Percentiles rank a stretch among this genome's conserved stretches.
Evolutionary conservation across 2,888 invertebrate species (phyloP).

Genomic region (Dysmachus trigonus): DNA sequence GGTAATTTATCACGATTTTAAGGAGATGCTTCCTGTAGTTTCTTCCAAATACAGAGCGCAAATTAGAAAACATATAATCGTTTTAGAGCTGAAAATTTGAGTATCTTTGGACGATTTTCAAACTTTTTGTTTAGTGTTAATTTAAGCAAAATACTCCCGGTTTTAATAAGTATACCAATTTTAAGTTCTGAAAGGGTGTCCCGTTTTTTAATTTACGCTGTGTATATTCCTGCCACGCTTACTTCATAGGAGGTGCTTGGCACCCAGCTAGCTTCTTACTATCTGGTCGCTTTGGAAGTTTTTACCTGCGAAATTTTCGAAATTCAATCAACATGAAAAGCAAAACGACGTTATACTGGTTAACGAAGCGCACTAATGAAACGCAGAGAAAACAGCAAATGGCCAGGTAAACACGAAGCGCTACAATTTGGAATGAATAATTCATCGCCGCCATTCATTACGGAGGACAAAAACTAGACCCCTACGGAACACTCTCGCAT

Average conservation of each 20-base stretch:
- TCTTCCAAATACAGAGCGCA: no score
- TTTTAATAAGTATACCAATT: no score
- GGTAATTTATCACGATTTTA: not conserved
- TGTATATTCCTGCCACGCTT: not conserved
- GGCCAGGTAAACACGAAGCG: conserved; percentile 52
- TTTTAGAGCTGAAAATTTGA: no score
- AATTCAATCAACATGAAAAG: conserved; percentile 32
- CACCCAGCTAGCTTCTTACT: not conserved
- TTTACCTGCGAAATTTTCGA: conserved; percentile 27
- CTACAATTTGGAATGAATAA: conserved; percentile 53
- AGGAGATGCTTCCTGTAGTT: not conserved
- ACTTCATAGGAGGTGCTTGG: conserved; percentile 42
- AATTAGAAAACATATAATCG: no score
- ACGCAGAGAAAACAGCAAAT: conserved; percentile 33
- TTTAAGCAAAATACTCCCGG: no score
- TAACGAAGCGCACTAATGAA: conserved; percentile 1
- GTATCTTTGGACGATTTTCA: no score
- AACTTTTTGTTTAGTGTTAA: no score
- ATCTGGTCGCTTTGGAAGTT: not conserved
- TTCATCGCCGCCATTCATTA: conserved; percentile 53
- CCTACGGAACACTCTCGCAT: conserved; percentile 45
- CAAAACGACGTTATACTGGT: not conserved
- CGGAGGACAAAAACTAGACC: conserved; percentile 47
- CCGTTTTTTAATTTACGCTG: no score
- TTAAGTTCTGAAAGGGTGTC: no score